Conservation (phyloP, 2,797 vertebrate genomes). For the Neostethus bicornis region DNA sequence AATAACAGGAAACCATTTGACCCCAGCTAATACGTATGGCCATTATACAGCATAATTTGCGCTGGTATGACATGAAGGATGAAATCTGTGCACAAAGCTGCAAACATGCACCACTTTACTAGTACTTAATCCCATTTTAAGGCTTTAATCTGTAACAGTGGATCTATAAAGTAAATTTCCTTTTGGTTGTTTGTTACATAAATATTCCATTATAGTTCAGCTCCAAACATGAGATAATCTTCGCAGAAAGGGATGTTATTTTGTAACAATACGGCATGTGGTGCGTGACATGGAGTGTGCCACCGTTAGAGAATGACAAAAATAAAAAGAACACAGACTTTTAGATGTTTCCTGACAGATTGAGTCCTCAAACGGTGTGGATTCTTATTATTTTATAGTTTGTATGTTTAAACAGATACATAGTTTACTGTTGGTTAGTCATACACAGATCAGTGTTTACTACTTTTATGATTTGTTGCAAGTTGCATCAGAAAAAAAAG, state of each 20-base stretch:
- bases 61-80: constrained; percentile 21
- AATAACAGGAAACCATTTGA: constrained; percentile 40
- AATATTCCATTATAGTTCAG: constrained; percentile 15
- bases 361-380: background rate
- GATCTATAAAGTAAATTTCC: constrained; percentile 1
- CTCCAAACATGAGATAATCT: constrained; percentile 11
- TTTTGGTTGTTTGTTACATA: constrained; percentile 4
- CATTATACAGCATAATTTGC: constrained; percentile 31
- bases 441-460: background rate
- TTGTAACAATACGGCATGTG: background rate
- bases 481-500: constrained; percentile 8
- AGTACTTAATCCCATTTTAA: constrained; percentile 5
- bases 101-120: constrained; percentile 6
- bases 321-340: background rate
- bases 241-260: constrained; percentile 11
- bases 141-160: background rate
- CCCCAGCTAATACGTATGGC: constrained; percentile 33
- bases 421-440: background rate
- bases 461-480: background rate
- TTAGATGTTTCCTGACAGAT: background rate
- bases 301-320: background rate
- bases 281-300: background rate
- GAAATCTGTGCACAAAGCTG: constrained; percentile 5
- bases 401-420: background rate
- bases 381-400: background rate